A percentile compares a stretch with the other conserved stretches of the same genome.
Conservation (phyloP, 1,140 invertebrate genomes). For the Heliothis subflexa region DNA sequence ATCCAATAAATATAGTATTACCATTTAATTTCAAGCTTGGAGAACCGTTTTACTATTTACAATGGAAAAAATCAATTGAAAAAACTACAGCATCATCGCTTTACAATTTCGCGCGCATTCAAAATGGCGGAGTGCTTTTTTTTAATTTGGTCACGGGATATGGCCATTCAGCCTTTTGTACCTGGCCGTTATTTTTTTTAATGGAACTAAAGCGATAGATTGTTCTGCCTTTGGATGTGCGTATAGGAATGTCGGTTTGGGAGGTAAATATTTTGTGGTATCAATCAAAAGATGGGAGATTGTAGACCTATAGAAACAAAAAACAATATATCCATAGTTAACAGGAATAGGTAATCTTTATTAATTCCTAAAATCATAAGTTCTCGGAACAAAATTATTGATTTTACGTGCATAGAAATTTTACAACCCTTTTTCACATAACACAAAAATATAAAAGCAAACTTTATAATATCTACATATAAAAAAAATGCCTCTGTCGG, state of each 20-base stretch:
- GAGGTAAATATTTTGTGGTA: constrained; percentile 11
- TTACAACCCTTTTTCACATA: background rate
- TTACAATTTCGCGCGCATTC: constrained; percentile 54
- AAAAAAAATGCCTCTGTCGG: constrained; percentile 11
- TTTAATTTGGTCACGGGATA: constrained; percentile 62
- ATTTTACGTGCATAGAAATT: background rate
- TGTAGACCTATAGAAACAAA: background rate
- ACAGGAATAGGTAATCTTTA: too few relatives aligned
- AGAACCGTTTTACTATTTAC: constrained; percentile 23
- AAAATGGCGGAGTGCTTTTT: constrained; percentile 40
- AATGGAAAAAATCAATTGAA: constrained; percentile 43
- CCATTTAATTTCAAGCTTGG: constrained; percentile 41
- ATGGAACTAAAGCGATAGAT: constrained; percentile 51
- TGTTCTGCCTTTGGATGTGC: constrained; percentile 56
- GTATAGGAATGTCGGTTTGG: constrained; percentile 66
- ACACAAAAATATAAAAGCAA: constrained; percentile 5
- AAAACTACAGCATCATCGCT: constrained; percentile 53
- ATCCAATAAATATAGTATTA: constrained; percentile 32
- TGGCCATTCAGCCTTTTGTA: constrained; percentile 57
- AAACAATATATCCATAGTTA: too few relatives aligned
- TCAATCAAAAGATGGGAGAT: background rate
- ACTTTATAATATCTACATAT: background rate
- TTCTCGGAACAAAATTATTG: too few relatives aligned
- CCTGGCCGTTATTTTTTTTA: constrained; percentile 67
- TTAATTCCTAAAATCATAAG: too few relatives aligned